phyloP scores from a whole-genome alignment of 1,140 invertebrate genomes.

The Eriosoma lanigerum region DNA sequence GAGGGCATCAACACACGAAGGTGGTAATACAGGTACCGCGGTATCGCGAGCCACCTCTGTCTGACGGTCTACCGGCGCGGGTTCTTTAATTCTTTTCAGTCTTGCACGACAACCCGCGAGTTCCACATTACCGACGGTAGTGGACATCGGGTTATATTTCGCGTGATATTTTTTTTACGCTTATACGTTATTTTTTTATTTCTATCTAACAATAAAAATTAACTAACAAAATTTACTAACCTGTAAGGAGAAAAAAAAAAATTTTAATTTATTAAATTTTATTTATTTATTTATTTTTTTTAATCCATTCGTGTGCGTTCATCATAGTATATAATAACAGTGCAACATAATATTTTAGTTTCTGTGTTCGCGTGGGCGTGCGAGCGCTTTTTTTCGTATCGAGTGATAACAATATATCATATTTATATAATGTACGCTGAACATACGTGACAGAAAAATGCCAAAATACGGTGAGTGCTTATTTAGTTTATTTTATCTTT shows the following conservation, averaged over 20 bases:
- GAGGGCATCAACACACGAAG: constrained; percentile 51
- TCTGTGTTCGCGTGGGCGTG: constrained; percentile 7
- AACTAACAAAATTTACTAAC: constrained; percentile 9
- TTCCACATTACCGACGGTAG: constrained; percentile 42
- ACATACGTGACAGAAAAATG: constrained; percentile 39
- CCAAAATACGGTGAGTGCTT: constrained; percentile 39
- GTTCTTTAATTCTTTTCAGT: constrained; percentile 52
- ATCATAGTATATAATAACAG: too few relatives aligned
- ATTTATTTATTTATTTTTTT: too few relatives aligned
- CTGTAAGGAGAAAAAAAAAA: background rate
- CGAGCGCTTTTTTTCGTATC: too few relatives aligned
- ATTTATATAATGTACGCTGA: constrained; percentile 22
- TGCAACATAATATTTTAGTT: background rate
- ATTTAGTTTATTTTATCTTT: too few relatives aligned
- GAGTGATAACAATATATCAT: too few relatives aligned
- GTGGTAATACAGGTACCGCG: constrained; percentile 12
- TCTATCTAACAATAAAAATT: constrained; percentile 3
- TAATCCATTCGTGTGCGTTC: too few relatives aligned
- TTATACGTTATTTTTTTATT: background rate
- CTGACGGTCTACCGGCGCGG: constrained; percentile 13
- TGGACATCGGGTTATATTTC: constrained; percentile 38
- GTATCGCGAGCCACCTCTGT: constrained; percentile 16
- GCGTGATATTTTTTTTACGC: background rate
- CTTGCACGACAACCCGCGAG: constrained; percentile 51
- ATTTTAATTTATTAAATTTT: background rate